Evolutionary conservation across 2,797 vertebrate genomes (phyloP), one percentile per base, ranked within the genome.

Genomic region (Brotogeris chrysoptera): DNA sequence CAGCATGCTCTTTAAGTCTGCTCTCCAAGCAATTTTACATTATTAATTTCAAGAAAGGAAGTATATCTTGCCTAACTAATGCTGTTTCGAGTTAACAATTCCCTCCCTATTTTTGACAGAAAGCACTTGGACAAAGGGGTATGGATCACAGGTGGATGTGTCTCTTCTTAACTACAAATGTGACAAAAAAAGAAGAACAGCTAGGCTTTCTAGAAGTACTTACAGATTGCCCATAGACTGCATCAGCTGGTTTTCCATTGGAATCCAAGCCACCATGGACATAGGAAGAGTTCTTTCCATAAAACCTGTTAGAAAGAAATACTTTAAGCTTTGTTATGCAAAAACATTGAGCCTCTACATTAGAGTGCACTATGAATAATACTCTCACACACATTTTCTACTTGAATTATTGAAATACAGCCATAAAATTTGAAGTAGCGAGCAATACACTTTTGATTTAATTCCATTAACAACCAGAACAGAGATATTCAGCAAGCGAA

Each of bases 221-320:
- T 97, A 99, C 99, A 90, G 99, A 99, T 72, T 99, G 99, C 74
- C 99, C 99, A 16, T 99, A 99, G 70, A 99, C 99, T 0, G 99
- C 99, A 18, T 99, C 99, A 10, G 97, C 98, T 36, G 99, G 99
- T 97, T 99, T 99, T 93, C 99, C 99, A 74, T 98, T 99, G 90
- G 97, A 98, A 98, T 99, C 99, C 98, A 99, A 94, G 53, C 99
- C 99, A 43, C 99, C 99, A 7, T 99, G 99, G 39, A 99, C 99
- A 50, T 99, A 99, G 36, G 99, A 99, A 8, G 99, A 99, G 97
- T 99, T 99, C 97, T 99, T 99, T 36, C 99, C 99, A 96, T 99
- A 99, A 97, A 99, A 99, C 98, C 99, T 99, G 93, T 92, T 71
- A 44, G 68, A 95, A 68, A 93, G 25, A 41, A 82, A 34, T 30